These are phyloP conservation scores for Drosophila colorata DNA, from an alignment of 2,888 invertebrate genomes.

Conservation along the genomic window DNA sequence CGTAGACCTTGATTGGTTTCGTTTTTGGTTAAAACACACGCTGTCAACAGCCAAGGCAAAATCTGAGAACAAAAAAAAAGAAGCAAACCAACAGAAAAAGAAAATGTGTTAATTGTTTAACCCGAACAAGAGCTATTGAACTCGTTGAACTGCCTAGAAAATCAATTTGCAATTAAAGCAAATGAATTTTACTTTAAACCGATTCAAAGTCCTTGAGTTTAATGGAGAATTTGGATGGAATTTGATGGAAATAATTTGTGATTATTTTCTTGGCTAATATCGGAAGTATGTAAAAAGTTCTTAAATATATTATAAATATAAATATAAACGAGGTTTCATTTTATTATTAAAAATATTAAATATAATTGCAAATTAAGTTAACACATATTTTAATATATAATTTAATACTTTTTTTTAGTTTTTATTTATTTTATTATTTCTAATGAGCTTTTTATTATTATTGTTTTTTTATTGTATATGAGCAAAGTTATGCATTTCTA, in stretches of 20 bases:
- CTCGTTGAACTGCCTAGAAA: constrained; percentile 17
- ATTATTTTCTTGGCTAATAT: not conserved
- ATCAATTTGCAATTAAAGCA: constrained; percentile 15
- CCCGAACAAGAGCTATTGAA: constrained; percentile 24
- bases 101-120: constrained; percentile 26
- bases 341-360: too few relatives aligned
- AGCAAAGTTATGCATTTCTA: too few relatives aligned
- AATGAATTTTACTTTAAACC: constrained; percentile 10
- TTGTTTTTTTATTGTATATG: too few relatives aligned
- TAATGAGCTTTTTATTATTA: too few relatives aligned
- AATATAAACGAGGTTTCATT: too few relatives aligned
- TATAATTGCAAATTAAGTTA: too few relatives aligned
- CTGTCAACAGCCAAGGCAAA: constrained; percentile 40
- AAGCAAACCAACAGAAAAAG: constrained; percentile 12
- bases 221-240: constrained; percentile 3
- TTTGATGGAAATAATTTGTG: not conserved
- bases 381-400: too few relatives aligned
- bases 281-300: too few relatives aligned
- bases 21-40: constrained; percentile 31
- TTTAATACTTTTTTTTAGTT: too few relatives aligned
- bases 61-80: too few relatives aligned
- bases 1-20: constrained; percentile 47
- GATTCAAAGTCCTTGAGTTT: constrained; percentile 6
- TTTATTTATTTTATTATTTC: too few relatives aligned
- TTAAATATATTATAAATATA: too few relatives aligned